Evolutionary conservation across 2,888 invertebrate species (phyloP), one percentile per base, ranked within the genome.

Genomic region (Folsomia manolachei): DNA sequence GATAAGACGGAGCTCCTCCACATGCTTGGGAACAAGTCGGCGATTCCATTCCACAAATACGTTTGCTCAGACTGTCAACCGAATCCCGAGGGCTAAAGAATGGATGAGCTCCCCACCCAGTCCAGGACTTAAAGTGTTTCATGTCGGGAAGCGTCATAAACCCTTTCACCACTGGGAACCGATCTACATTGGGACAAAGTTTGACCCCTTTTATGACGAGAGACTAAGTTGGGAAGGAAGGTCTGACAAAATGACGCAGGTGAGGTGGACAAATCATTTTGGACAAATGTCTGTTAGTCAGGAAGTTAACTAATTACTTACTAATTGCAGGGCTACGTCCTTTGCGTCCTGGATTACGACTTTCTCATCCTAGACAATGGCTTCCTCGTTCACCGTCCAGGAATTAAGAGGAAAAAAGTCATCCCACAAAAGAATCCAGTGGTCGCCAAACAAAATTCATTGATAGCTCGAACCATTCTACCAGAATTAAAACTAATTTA

Each of bases 201-300:
- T 88, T 39, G 94, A 94, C 82, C 94, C 94, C 0, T 87, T 92
- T 79, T 95, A 95, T 83, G 95, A 95, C 80, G 95, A 95, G 83
- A 87, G 95, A 82, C 88, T 95, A 75, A 93, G 93, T 83, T 95
- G 95, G 95, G 95, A 96, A 83, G 95, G 95, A 61, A 93, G 93
- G 85, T 91, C 93, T 84, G 95, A 96, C 85, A 95, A 95, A 86
- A 95, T 95, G 95, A 93, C 94, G 74, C 95, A 95, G 90, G 95
- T 56, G 21, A 56, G 19, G 19, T 56, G 53, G 26, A 53, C 53
- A 53, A n/a, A n/a, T n/a, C n/a, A n/a, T n/a, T n/a, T n/a, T n/a
- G n/a, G n/a, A n/a, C n/a, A n/a, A n/a, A n/a, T n/a, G n/a, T n/a
- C n/a, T n/a, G n/a, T n/a, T n/a, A n/a, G n/a, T n/a, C n/a, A n/a